phyloP scores from a whole-genome alignment of 2,113 vertebrate species.

The Spea multiplicata region DNA sequence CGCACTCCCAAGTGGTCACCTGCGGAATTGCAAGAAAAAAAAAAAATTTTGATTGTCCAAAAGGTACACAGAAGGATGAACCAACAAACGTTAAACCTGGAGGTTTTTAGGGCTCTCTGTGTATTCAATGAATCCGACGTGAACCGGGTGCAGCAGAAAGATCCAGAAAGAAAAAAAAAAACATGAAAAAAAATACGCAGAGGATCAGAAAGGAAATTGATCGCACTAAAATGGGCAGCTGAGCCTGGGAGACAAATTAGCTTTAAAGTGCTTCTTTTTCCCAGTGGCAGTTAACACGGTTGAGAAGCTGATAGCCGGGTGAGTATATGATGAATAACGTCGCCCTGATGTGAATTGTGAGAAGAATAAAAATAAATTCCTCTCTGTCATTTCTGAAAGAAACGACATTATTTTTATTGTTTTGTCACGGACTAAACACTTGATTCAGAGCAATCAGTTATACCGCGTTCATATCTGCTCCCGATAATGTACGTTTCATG shows the following conservation, averaged over 20 bases:
- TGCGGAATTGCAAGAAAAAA: too few relatives aligned
- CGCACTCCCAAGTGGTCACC: too few relatives aligned
- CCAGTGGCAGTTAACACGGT: not conserved
- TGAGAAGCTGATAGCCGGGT: slow-evolving; percentile 19
- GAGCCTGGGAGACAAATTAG: not conserved
- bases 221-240: too few relatives aligned
- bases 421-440: slow-evolving; percentile 8
- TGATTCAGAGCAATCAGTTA: slow-evolving; percentile 23
- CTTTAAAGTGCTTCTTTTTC: not conserved
- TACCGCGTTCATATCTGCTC: slow-evolving; percentile 30
- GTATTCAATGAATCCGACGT: too few relatives aligned
- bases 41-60: too few relatives aligned
- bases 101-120: too few relatives aligned
- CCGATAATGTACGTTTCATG: slow-evolving; percentile 44
- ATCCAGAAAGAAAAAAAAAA: too few relatives aligned
- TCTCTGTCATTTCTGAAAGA: slow-evolving; percentile 3
- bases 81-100: too few relatives aligned
- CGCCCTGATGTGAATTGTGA: not conserved
- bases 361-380: slow-evolving; percentile 20
- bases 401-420: slow-evolving; percentile 15
- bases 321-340: not conserved
- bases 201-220: too few relatives aligned
- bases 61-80: too few relatives aligned
- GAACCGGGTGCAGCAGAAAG: too few relatives aligned
- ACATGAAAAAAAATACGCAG: too few relatives aligned